Evolutionary conservation across 2,113 vertebrate genomes (phyloP).

Genomic region (Leucosticte australis): DNA sequence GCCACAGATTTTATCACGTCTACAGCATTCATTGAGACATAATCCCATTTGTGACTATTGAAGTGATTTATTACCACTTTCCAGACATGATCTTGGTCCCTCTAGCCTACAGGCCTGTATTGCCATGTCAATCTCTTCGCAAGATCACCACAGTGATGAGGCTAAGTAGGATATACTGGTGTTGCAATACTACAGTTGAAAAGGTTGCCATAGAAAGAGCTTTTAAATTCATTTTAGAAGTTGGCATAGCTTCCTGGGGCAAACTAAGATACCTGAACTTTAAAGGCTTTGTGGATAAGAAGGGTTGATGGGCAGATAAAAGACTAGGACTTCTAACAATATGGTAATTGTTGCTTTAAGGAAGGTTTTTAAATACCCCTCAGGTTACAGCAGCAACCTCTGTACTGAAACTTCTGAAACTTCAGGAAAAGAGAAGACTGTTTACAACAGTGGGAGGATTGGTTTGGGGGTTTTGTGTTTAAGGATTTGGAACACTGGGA

Average conservation of each 20-base stretch:
- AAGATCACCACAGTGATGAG: neutral
- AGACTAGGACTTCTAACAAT: neutral
- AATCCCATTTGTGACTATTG: neutral
- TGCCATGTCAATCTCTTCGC: neutral
- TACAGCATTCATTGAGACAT: neutral
- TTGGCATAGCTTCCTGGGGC: neutral
- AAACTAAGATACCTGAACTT: neutral
- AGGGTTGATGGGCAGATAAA: neutral
- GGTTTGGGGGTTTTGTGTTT: accelerated
- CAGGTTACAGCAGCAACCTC: neutral
- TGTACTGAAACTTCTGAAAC: neutral
- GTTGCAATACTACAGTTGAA: neutral
- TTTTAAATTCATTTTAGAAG: neutral
- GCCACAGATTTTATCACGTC: neutral
- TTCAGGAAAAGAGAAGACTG: neutral
- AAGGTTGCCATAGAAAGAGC: neutral
- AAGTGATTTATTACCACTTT: neutral
- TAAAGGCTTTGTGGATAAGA: neutral
- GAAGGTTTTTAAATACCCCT: neutral
- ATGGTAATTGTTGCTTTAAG: neutral
- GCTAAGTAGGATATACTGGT: neutral
- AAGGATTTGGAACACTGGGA: neutral
- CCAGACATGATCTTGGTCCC: neutral
- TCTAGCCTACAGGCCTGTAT: neutral
- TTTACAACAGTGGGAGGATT: neutral